Evolutionary conservation across 2,888 invertebrate genomes (phyloP).

Genomic region (Elysia crispata): DNA sequence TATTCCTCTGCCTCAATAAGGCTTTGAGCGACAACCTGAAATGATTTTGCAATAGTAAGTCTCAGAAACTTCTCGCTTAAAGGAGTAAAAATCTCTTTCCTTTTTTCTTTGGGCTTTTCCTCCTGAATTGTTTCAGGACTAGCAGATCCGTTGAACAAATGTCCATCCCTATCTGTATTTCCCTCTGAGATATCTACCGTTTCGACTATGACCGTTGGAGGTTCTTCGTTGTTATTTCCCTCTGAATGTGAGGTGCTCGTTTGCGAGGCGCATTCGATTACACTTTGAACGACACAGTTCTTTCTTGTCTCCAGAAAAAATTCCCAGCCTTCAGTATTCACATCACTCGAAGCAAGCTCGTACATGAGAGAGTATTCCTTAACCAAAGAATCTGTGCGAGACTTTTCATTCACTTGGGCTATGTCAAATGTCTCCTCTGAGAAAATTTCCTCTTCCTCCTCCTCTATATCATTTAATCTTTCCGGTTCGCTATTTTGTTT

Average conservation of each 20-base stretch:
- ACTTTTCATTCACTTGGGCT: constrained; percentile 58
- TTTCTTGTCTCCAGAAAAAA: constrained; percentile 67
- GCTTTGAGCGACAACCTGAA: constrained; percentile 65
- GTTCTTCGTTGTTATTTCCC: background rate
- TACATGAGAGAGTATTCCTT: constrained; percentile 66
- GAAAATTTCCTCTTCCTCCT: constrained; percentile 49
- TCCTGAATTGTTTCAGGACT: constrained; percentile 11
- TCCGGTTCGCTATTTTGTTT: constrained; percentile 7
- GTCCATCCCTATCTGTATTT: background rate
- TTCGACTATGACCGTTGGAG: constrained; percentile 23
- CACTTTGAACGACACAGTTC: constrained; percentile 63
- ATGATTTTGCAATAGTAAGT: constrained; percentile 66
- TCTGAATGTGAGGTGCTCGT: background rate
- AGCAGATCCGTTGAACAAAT: background rate
- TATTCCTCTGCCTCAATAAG: constrained; percentile 66
- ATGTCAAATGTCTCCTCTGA: constrained; percentile 51
- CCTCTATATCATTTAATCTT: background rate
- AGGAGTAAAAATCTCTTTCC: constrained; percentile 64
- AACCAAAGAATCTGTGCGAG: constrained; percentile 59
- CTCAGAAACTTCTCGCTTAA: constrained; percentile 67
- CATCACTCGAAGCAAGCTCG: constrained; percentile 64
- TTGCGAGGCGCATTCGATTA: constrained; percentile 60
- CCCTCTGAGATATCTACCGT: constrained; percentile 27
- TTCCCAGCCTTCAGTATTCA: constrained; percentile 68
- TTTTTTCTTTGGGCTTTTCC: constrained; percentile 39